phyloP scores from a whole-genome alignment of 2,888 invertebrate species.

The Margaritifera margaritifera region DNA sequence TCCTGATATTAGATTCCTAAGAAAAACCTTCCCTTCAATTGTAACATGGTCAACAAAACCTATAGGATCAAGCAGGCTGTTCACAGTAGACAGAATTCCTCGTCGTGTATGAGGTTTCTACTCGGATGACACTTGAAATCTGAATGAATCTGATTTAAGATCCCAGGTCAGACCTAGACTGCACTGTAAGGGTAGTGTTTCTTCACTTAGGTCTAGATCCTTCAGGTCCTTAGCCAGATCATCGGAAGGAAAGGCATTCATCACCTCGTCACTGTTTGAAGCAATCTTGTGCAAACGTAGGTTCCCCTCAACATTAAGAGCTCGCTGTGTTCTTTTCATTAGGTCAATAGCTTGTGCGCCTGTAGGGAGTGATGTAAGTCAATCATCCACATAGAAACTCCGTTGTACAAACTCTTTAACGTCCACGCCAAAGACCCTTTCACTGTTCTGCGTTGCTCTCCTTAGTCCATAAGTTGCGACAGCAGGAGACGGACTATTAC shows the following conservation, averaged over 20 bases:
- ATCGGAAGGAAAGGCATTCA: conserved; percentile 31
- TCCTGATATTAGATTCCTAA: conserved; percentile 17
- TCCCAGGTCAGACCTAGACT: conserved; percentile 35
- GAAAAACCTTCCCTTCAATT: conserved; percentile 30
- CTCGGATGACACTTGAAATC: conserved; percentile 12
- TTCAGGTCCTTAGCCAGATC: conserved; percentile 37
- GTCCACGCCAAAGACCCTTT: conserved; percentile 5
- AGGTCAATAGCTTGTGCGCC: conserved; percentile 19
- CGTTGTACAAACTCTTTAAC: conserved; percentile 18
- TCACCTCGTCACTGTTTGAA: conserved; percentile 31
- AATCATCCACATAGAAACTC: conserved; percentile 47
- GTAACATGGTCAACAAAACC: conserved; percentile 38
- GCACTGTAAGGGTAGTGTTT: conserved; percentile 21
- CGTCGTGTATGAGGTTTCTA: conserved; percentile 29
- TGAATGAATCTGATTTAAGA: conserved; percentile 30
- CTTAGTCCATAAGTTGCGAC: conserved; percentile 33
- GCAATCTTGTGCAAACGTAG: conserved; percentile 42
- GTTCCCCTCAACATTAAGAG: conserved; percentile 16
- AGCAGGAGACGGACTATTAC: conserved; percentile 36
- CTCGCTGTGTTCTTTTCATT: conserved; percentile 23
- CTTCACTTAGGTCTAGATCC: conserved; percentile 28
- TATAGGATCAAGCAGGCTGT: conserved; percentile 42
- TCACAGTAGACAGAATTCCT: conserved; percentile 37
- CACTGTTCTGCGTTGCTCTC: conserved; percentile 17
- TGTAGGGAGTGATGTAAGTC: conserved; percentile 24